phyloP scores from a whole-genome alignment of 2,888 invertebrate genomes.

The Pollenia griseotomentosa region DNA sequence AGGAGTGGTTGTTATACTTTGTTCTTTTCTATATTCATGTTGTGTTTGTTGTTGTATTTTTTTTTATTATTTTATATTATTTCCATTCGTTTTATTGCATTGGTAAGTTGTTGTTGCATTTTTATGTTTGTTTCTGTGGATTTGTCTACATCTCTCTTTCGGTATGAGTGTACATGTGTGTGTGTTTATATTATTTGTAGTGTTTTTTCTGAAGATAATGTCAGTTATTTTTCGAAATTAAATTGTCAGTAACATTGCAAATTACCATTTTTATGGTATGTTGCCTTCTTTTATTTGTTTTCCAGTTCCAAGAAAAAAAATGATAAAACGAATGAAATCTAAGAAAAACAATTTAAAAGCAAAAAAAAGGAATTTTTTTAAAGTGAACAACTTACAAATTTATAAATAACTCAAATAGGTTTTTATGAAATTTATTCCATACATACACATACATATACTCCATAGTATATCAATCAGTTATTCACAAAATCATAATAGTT shows the following conservation, averaged over 20 bases:
- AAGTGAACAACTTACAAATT: background rate
- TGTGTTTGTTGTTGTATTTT: conserved; percentile 32
- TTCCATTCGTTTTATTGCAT: conserved; percentile 51
- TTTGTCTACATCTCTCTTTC: conserved; percentile 20
- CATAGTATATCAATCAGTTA: background rate
- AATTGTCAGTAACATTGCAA: conserved; percentile 73
- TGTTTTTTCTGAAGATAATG: conserved; percentile 69
- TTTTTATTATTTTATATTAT: conserved; percentile 49
- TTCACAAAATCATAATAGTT: conserved; percentile 15
- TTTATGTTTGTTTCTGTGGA: conserved; percentile 22
- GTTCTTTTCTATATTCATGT: conserved; percentile 54
- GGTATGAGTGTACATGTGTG: background rate
- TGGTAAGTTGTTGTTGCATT: conserved; percentile 45
- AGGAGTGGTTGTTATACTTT: conserved; percentile 37
- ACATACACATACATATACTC: too few relatives aligned
- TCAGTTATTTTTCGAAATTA: conserved; percentile 74
- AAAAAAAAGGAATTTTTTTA: background rate
- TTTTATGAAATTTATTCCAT: too few relatives aligned
- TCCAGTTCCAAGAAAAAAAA: background rate
- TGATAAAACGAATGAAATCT: background rate
- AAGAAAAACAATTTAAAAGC: background rate
- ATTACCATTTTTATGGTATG: conserved; percentile 73
- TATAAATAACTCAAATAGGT: too few relatives aligned
- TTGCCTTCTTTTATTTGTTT: conserved; percentile 68
- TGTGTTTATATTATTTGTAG: conserved; percentile 55